These are phyloP conservation scores for Styela plicata DNA, from an alignment of 23 tunicate species.

Conservation along the genomic window DNA sequence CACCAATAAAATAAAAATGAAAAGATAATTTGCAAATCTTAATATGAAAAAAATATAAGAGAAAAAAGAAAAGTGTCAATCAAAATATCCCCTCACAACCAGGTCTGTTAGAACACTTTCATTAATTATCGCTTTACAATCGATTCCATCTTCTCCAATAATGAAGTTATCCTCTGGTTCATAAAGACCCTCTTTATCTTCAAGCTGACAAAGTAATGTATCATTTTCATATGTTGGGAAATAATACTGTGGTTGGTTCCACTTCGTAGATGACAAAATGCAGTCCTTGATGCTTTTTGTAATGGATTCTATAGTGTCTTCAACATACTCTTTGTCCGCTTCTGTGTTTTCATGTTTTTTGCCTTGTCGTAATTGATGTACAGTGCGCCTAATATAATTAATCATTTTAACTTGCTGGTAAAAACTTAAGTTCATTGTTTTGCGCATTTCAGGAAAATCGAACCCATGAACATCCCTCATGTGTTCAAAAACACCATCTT, in stretches of 20 bases:
- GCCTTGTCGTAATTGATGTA: conserved; percentile 27
- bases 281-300: conserved; percentile 26
- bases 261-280: conserved; percentile 46
- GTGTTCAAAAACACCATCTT: conserved; percentile 55
- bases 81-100: conserved; percentile 68
- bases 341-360: not conserved
- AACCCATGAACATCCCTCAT: conserved; percentile 73
- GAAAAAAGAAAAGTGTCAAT: conserved; percentile 5
- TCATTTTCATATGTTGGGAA: conserved; percentile 95
- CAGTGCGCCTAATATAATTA: conserved; percentile 69
- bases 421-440: conserved; percentile 80
- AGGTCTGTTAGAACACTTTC: conserved; percentile 79
- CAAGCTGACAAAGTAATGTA: conserved; percentile 66
- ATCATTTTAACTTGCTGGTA: conserved; percentile 92
- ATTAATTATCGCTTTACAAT: conserved; percentile 58
- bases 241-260: conserved; percentile 99
- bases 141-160: conserved; percentile 87
- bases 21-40: too few relatives aligned
- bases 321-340: not conserved
- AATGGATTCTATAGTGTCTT: conserved; percentile 5
- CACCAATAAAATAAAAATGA: too few relatives aligned
- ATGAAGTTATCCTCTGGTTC: conserved; percentile 91
- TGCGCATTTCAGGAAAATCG: conserved; percentile 50
- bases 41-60: not conserved
- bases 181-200: conserved; percentile 77